Conservation (phyloP, 92 coral and sea anemone species). For the Phenganax stokvisi region DNA sequence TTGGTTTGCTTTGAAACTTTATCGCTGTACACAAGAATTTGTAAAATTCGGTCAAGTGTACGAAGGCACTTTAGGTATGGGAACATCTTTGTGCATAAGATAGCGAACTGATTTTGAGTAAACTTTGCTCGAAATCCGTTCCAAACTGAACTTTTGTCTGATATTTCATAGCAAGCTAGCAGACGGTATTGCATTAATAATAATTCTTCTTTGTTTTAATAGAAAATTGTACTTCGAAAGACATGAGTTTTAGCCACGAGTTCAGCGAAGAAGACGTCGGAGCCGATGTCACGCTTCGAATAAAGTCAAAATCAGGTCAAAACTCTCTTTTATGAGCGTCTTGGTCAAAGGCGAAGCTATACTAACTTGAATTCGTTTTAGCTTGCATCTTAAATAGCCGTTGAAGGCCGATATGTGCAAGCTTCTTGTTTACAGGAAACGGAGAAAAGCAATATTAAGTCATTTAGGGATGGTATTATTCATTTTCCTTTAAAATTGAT, state of each 20-base stretch:
- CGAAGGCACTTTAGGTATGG: too few species aligned
- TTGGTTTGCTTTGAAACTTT: not conserved
- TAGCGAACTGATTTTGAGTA: too few species aligned
- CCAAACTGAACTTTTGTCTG: too few species aligned
- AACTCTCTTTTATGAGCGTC: not conserved
- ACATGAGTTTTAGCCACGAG: constrained; percentile 16
- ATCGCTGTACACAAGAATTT: not conserved
- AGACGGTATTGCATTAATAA: not conserved
- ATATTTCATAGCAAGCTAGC: not conserved
- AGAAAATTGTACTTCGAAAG: not conserved
- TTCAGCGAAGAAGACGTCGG: constrained; percentile 54
- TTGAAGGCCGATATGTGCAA: not conserved
- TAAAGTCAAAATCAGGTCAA: constrained; percentile 72
- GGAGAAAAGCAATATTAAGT: not conserved
- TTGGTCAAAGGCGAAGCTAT: constrained; percentile 27
- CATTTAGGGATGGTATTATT: not conserved
- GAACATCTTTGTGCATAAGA: too few species aligned
- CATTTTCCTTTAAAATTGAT: not conserved
- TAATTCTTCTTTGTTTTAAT: not conserved
- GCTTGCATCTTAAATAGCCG: not conserved
- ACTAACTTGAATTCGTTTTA: constrained; percentile 25
- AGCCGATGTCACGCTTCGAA: constrained; percentile 72
- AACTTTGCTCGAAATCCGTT: too few species aligned
- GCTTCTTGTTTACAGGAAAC: constrained; percentile 17
- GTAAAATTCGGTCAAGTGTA: too few species aligned